phyloP scores from a whole-genome alignment of 2,888 invertebrate genomes.

The Macrophya alboannulata region DNA sequence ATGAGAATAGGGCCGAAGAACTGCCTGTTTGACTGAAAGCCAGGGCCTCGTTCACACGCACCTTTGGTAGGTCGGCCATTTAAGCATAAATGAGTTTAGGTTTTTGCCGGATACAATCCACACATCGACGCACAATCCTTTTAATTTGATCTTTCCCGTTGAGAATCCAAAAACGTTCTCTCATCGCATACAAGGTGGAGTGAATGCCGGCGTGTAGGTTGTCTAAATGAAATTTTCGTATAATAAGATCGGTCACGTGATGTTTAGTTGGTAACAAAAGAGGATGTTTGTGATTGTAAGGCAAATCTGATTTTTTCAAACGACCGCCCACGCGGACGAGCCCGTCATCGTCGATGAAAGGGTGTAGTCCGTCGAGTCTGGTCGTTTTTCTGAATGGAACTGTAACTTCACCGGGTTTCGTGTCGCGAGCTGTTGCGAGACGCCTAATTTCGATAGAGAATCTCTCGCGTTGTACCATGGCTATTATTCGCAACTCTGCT shows the following conservation, averaged over 20 bases:
- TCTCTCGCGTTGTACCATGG: background rate
- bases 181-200: constrained; percentile 51
- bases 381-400: background rate
- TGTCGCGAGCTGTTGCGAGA: background rate
- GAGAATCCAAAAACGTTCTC: constrained; percentile 57
- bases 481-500: background rate
- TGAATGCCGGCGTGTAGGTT: constrained; percentile 58
- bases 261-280: constrained; percentile 58
- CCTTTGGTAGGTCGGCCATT: constrained; percentile 53
- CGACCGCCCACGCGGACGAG: constrained; percentile 59
- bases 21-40: constrained; percentile 58
- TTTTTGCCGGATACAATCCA: constrained; percentile 61
- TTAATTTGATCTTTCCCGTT: constrained; percentile 56
- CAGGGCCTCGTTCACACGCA: constrained; percentile 53
- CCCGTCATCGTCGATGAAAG: constrained; percentile 49
- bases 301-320: constrained; percentile 11
- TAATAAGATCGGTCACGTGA: constrained; percentile 58
- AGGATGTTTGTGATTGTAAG: constrained; percentile 55
- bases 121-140: constrained; percentile 57
- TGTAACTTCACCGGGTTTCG: background rate
- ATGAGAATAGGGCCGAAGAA: constrained; percentile 48
- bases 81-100: constrained; percentile 60
- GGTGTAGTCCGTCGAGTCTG: background rate
- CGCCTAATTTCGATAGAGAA: background rate
- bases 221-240: constrained; percentile 52